Base-by-base conservation (phyloP, 2,888 invertebrate genomes). In the Mayetiola destructor region DNA sequence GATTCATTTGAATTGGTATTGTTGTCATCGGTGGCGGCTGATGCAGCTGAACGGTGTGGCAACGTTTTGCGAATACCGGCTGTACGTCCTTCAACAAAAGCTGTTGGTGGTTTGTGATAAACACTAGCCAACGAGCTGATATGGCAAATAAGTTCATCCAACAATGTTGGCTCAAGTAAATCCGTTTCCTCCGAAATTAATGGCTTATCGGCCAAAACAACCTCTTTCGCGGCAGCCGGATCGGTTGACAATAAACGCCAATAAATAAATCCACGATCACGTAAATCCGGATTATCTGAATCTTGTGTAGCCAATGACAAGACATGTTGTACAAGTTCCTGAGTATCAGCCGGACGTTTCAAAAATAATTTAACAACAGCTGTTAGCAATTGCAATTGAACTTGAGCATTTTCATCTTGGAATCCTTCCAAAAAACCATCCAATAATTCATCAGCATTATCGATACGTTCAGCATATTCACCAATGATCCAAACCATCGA, bases 101-200 rank as follows among this genome's bases (percentile, higher is more conserved):
- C 94, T 12, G 91, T 91, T 0, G 99, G 99, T 21, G 99, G 99
- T 71, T 99, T 99, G 69, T 99, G 99, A 69, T 99, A 99, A 12
- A 99, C 97, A 40, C 96, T 93, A 0, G 99, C 99, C 63, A 99
- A 78, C 48, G 93, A 93, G 60, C 95, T 94, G 67, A 99, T 97
- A 73, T 99, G 97, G 69, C 97, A 97, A 67, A 97, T 96, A 58
- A 99, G 80, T 73, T 99, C 99, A 71, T 99, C 97, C 60, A 99
- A 75, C 40, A 99, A 75, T 0, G 97, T 97, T 0, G 99, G 99
- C 71, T 99, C 99, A 62, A 99, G 74, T 48, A 97, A 76, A 76
- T 99, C 99, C 0, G 97, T 99, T 76, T 99, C 99, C 71, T 99
- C 99, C 0, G 95, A 95, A 69, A 99, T 99, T 57, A 99, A 78